Conservation (phyloP, 2,797 vertebrate species). For the Etheostoma nigrum region DNA sequence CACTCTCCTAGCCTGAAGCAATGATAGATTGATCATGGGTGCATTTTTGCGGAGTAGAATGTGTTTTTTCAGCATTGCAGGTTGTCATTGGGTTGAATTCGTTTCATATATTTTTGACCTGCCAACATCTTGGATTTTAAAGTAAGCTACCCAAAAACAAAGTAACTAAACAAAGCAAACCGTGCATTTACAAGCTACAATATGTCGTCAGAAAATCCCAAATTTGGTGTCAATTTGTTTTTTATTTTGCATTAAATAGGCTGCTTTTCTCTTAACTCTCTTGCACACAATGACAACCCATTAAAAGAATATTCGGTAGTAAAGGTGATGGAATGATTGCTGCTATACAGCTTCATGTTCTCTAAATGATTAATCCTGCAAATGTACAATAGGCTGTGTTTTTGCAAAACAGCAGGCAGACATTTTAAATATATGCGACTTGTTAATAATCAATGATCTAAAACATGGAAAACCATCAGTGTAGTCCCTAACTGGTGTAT, state of each 20-base stretch:
- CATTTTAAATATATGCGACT: constrained; percentile 1
- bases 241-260: neutral
- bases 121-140: neutral
- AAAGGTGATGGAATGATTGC: constrained; percentile 9
- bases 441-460: constrained; percentile 24
- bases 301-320: no score
- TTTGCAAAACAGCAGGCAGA: constrained; percentile 8
- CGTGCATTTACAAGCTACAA: no score
- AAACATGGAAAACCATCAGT: constrained; percentile 19
- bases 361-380: neutral
- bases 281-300: no score
- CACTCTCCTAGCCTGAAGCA: no score
- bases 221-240: neutral
- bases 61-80: neutral
- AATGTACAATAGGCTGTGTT: neutral
- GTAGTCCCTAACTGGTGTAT: constrained; percentile 17
- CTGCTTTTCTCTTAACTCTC: neutral
- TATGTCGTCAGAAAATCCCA: no score
- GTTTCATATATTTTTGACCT: no score
- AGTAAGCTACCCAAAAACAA: neutral
- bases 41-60: no score
- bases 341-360: neutral
- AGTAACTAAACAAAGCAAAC: no score
- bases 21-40: no score
- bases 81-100: no score